Conservation (phyloP, 2,797 vertebrate species). For the Sebastes ruberrimus region DNA sequence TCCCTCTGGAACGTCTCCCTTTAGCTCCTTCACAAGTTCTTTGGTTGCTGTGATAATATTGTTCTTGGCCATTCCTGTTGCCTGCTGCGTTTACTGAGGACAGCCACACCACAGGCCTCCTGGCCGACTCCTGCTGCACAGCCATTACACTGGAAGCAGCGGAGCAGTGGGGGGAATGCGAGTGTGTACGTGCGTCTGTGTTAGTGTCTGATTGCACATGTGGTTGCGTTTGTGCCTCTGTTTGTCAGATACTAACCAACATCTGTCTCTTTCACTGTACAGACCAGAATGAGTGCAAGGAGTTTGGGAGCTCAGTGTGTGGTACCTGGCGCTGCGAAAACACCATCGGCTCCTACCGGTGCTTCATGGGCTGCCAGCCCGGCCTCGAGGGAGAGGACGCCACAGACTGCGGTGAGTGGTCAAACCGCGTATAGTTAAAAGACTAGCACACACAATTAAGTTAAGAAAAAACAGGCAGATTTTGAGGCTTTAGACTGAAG, state of each 20-base stretch:
- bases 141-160: conserved; percentile 57
- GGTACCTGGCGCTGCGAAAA: conserved; percentile 82
- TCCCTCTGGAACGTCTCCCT: conserved; percentile 77
- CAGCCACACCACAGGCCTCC: conserved; percentile 73
- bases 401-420: conserved; percentile 75
- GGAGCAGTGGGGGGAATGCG: conserved; percentile 42
- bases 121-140: conserved; percentile 56
- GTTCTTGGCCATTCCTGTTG: conserved; percentile 75
- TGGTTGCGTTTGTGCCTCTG: conserved; percentile 49
- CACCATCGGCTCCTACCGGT: conserved; percentile 81
- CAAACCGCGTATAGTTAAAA: conserved; percentile 13
- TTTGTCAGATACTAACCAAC: conserved; percentile 53
- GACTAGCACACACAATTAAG: conserved; percentile 7
- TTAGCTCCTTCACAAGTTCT: conserved; percentile 80
- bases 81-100: conserved; percentile 72
- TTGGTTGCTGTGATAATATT: conserved; percentile 82
- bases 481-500: conserved; percentile 7
- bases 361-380: conserved; percentile 78
- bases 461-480: conserved; percentile 12
- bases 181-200: conserved; percentile 21
- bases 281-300: conserved; percentile 83
- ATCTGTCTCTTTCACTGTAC: conserved; percentile 26
- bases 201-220: conserved; percentile 50
- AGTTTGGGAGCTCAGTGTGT: conserved; percentile 77
- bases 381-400: conserved; percentile 61